Conservation (phyloP, 2,797 vertebrate species). For the Pseudocheirus occidentalis region DNA sequence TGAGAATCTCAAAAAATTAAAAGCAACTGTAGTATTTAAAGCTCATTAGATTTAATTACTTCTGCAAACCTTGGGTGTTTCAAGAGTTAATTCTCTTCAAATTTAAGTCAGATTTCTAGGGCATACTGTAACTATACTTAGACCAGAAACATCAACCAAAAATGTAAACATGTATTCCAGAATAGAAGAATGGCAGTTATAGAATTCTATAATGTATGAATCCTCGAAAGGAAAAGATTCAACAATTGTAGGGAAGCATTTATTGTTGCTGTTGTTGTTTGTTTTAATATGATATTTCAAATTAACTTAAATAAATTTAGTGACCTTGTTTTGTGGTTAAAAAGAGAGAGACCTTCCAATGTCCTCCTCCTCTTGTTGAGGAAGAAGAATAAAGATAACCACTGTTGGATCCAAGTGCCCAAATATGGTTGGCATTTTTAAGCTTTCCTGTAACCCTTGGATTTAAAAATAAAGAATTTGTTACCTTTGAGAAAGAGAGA, state of each 20-base stretch:
- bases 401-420: conserved; percentile 68
- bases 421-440: conserved; percentile 75
- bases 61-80: conserved; percentile 70
- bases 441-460: conserved; percentile 74
- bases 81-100: conserved; percentile 79
- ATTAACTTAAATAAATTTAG: conserved; percentile 70
- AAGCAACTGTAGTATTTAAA: conserved; percentile 69
- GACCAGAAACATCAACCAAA: conserved; percentile 83
- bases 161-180: conserved; percentile 73
- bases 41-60: conserved; percentile 78
- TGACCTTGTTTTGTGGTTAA: conserved; percentile 69
- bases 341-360: conserved; percentile 68
- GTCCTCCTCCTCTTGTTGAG: conserved; percentile 69
- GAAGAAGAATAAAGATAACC: conserved; percentile 71
- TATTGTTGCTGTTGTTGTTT: background rate
- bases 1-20: conserved; percentile 60
- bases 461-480: conserved; percentile 79
- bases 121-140: conserved; percentile 81
- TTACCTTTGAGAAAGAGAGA: conserved; percentile 44
- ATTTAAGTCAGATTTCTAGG: conserved; percentile 77
- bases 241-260: conserved; percentile 68
- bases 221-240: conserved; percentile 65
- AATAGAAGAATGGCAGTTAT: conserved; percentile 66
- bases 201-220: conserved; percentile 67
- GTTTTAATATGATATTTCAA: conserved; percentile 65